These are phyloP conservation scores for Pelusios castaneus DNA, from an alignment of 2,113 vertebrate genomes.

Conservation along the genomic window DNA sequence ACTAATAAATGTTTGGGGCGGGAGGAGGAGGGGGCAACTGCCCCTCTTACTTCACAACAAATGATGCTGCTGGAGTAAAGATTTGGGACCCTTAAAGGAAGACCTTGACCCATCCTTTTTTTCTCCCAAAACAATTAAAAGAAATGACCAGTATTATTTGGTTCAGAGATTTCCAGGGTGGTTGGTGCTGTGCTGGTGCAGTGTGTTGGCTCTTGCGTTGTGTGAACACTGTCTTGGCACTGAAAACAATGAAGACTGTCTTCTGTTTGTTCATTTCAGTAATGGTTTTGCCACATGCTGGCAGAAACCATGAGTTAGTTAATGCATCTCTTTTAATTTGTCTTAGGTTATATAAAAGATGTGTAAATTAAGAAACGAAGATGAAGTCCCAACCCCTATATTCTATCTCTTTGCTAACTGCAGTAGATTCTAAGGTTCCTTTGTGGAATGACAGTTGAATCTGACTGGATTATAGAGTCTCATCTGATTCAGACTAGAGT, in stretches of 20 bases:
- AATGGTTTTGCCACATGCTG: neutral
- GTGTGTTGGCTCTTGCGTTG: neutral
- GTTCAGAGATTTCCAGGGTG: neutral
- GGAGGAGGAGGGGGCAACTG: too few relatives aligned
- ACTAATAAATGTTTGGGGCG: neutral
- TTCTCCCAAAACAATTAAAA: neutral
- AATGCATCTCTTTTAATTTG: neutral
- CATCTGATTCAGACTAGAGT: neutral
- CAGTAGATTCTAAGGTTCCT: neutral
- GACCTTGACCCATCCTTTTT: neutral
- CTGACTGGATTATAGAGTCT: neutral
- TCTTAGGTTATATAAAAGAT: neutral
- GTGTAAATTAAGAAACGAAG: neutral
- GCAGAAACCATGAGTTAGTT: neutral
- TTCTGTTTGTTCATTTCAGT: neutral
- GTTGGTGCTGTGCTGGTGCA: neutral
- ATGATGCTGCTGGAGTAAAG: neutral
- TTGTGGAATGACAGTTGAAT: neutral
- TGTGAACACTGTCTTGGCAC: neutral
- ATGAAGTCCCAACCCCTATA: neutral
- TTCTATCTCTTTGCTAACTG: neutral
- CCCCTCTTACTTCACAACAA: too few relatives aligned
- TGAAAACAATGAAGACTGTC: neutral
- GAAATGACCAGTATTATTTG: neutral
- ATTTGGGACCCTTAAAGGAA: neutral